phyloP scores from a whole-genome alignment of 2,888 invertebrate genomes.

The Parnassius mnemosyne region DNA sequence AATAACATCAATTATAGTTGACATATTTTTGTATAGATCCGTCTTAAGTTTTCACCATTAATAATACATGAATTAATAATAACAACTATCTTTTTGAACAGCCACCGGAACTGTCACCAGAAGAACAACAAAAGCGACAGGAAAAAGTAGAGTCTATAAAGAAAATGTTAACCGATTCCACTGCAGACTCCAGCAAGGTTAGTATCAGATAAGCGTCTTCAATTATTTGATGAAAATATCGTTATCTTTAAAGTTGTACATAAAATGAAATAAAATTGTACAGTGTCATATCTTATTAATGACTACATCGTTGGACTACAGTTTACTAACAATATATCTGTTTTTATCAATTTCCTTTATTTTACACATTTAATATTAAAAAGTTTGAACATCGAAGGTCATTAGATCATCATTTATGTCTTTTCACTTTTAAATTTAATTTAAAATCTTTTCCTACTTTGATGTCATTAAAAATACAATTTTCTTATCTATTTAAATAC shows the following conservation, averaged over 20 bases:
- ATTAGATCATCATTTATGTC: background rate
- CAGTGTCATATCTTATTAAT: background rate
- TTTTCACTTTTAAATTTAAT: background rate
- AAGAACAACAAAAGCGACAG: constrained; percentile 90
- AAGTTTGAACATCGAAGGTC: background rate
- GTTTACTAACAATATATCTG: background rate
- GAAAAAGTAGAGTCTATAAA: constrained; percentile 95
- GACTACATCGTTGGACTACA: too few species aligned
- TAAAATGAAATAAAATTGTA: background rate
- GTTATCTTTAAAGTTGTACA: constrained; percentile 1
- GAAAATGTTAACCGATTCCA: constrained; percentile 90
- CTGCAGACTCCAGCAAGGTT: constrained; percentile 73
- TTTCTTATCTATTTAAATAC: background rate
- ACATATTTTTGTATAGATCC: too few species aligned
- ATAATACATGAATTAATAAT: too few species aligned
- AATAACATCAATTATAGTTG: too few species aligned
- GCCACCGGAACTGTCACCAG: constrained; percentile 90
- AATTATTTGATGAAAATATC: constrained; percentile 4
- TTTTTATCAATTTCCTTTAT: background rate
- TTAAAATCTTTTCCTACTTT: background rate
- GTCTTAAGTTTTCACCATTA: too few species aligned
- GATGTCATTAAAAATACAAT: background rate
- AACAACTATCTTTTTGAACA: constrained; percentile 39
- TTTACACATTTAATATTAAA: too few species aligned
- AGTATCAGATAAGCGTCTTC: constrained; percentile 23